phyloP scores from a whole-genome alignment of 2,888 invertebrate species.

The Diaprepes abbreviatus region DNA sequence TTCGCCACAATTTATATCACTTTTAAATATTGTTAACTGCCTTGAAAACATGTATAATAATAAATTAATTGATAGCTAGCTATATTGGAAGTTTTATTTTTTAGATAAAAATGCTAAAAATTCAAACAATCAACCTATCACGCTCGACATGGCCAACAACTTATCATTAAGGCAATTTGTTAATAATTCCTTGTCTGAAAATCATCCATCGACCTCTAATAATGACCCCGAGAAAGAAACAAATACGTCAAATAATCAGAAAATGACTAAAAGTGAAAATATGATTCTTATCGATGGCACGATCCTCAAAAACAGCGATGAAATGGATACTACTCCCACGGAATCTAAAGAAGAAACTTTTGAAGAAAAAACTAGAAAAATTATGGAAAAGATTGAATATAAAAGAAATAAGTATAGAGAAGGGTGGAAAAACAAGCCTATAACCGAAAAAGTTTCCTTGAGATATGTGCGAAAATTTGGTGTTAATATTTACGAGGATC shows the following conservation, averaged over 20 bases:
- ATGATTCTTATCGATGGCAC: not conserved
- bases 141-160: not conserved
- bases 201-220: not conserved
- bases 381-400: not conserved
- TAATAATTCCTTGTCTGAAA: not conserved
- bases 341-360: not conserved
- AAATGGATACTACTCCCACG: not conserved
- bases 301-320: not conserved
- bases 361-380: constrained; percentile 1
- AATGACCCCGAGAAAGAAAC: not conserved
- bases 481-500: constrained; percentile 26
- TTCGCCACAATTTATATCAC: no score
- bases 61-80: no score
- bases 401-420: constrained; percentile 1
- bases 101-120: not conserved
- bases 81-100: no score
- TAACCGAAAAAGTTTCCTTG: constrained; percentile 2
- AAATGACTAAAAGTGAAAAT: not conserved
- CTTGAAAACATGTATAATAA: no score
- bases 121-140: not conserved
- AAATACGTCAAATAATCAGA: not conserved
- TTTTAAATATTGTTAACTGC: no score
- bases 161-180: not conserved
- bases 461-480: constrained; percentile 20
- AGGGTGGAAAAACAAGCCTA: not conserved